Conservation (phyloP, 2,888 invertebrate genomes). For the Cordilura impudica region DNA sequence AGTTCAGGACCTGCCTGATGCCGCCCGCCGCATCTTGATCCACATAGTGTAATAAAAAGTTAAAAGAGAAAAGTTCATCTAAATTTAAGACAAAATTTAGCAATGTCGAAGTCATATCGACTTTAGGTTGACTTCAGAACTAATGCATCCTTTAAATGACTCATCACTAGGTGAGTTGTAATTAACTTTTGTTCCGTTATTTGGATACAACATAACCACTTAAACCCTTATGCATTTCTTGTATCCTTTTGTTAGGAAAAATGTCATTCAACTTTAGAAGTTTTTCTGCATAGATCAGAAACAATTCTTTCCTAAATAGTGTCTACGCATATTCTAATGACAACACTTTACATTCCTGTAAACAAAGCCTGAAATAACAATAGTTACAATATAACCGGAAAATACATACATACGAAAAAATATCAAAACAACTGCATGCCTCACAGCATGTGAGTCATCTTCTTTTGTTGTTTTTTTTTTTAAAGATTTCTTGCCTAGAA, state of each 20-base stretch:
- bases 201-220: not conserved
- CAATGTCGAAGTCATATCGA: too few species aligned
- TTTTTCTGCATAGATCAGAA: slow-evolving; percentile 3
- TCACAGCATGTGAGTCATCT: slow-evolving; percentile 44
- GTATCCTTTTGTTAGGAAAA: not conserved
- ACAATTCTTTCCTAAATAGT: slow-evolving; percentile 34
- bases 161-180: not conserved
- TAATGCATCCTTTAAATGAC: not conserved
- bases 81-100: too few species aligned
- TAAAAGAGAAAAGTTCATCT: too few species aligned
- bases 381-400: slow-evolving; percentile 42
- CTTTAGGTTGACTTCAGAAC: too few species aligned
- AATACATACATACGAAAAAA: slow-evolving; percentile 7
- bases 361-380: slow-evolving; percentile 47
- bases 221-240: slow-evolving; percentile 3
- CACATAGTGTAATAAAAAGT: too few species aligned
- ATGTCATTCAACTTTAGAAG: slow-evolving; percentile 50
- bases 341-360: slow-evolving; percentile 52
- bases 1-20: too few species aligned
- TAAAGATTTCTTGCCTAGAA: slow-evolving; percentile 5
- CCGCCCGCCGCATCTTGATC: too few species aligned
- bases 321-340: slow-evolving; percentile 59
- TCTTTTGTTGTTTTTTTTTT: slow-evolving; percentile 27
- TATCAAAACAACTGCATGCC: slow-evolving; percentile 24
- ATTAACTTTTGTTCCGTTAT: not conserved